phyloP scores from a whole-genome alignment of 2,888 invertebrate species.

The Opisthograptis luteolata region DNA sequence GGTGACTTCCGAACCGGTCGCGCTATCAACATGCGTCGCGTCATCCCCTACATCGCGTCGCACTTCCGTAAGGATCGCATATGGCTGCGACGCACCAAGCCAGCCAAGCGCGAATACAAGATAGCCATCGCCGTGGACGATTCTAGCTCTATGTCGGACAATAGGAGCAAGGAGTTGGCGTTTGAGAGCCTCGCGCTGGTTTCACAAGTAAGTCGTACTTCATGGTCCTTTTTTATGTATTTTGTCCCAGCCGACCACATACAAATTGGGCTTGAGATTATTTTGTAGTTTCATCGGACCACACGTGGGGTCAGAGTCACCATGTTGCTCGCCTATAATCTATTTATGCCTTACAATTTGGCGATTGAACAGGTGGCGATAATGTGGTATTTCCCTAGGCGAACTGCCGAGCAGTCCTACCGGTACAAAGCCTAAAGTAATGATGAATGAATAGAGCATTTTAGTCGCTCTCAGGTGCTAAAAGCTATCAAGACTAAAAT shows the following conservation, averaged over 20 bases:
- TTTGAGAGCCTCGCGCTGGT: conserved; percentile 98
- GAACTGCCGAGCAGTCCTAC: too few species aligned
- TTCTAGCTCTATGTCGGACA: conserved; percentile 95
- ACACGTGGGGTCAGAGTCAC: too few species aligned
- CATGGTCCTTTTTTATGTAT: background rate
- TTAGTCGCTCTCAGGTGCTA: too few species aligned
- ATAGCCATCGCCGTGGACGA: conserved; percentile 98
- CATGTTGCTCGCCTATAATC: too few species aligned
- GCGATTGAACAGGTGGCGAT: too few species aligned
- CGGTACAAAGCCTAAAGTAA: too few species aligned
- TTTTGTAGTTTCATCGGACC: too few species aligned
- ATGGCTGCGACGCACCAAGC: conserved; percentile 98
- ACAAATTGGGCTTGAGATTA: too few species aligned
- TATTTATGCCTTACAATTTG: too few species aligned
- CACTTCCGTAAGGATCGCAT: conserved; percentile 99
- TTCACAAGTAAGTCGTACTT: conserved; percentile 84
- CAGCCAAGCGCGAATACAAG: conserved; percentile 97
- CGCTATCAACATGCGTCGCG: conserved; percentile 97
- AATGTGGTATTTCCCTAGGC: too few species aligned
- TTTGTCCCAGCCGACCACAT: background rate
- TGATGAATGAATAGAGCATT: too few species aligned
- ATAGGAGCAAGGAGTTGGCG: conserved; percentile 94
- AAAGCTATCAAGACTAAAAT: too few species aligned
- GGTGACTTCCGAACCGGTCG: conserved; percentile 99
- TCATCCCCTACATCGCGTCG: conserved; percentile 99